These are phyloP conservation scores for Limnothrissa miodon DNA, from an alignment of 2,113 vertebrate species.

Conservation along the genomic window DNA sequence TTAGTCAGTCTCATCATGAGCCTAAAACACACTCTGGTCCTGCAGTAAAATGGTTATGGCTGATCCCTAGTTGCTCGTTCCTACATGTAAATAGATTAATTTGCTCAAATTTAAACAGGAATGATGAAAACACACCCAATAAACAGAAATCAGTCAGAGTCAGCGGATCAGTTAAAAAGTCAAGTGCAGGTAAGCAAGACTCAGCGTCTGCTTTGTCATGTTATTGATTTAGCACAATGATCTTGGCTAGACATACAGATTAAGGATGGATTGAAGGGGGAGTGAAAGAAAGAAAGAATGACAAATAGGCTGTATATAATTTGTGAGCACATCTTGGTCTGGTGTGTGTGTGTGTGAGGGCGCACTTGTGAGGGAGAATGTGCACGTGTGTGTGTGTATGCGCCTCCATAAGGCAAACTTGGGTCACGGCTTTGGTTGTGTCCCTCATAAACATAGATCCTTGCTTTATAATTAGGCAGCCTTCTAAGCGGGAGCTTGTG, in stretches of 20 bases:
- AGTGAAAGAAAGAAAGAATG: too few relatives aligned
- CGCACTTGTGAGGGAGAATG: neutral
- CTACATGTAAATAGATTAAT: neutral
- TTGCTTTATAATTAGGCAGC: constrained; percentile 29
- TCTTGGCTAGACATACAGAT: neutral
- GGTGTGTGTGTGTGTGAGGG: neutral
- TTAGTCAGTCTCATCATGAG: neutral
- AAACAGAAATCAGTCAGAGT: neutral
- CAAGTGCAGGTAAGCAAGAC: neutral
- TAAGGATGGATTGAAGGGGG: neutral
- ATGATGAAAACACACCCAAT: neutral
- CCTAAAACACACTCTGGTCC: neutral
- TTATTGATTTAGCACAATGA: neutral
- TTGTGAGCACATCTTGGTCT: neutral
- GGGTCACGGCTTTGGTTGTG: constrained; percentile 21
- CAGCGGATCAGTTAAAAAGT: neutral
- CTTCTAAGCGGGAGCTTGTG: constrained; percentile 15
- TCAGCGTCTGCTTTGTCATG: neutral
- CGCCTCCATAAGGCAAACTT: neutral
- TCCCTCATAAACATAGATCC: constrained; percentile 15
- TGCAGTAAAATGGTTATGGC: neutral
- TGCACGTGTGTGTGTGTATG: neutral
- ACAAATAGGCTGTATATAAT: too few relatives aligned
- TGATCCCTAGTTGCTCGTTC: too few relatives aligned
- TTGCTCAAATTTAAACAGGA: neutral